phyloP scores from a whole-genome alignment of 2,797 vertebrate species.

The Odontamblyopus rebecca region DNA sequence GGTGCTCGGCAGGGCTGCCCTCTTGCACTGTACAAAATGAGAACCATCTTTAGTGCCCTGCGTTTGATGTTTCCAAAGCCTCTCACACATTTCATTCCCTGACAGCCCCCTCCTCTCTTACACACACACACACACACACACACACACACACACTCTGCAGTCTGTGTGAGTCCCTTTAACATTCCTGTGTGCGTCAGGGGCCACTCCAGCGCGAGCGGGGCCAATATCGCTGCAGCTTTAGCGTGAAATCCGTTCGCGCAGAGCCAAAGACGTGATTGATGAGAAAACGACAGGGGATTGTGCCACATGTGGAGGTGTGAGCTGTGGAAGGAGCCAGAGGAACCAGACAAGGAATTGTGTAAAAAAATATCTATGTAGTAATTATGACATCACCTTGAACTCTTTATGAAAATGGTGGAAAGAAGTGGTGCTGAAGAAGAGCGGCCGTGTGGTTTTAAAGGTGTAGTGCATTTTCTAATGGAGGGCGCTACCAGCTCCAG shows the following conservation, averaged over 20 bases:
- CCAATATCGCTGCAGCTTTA: constrained; percentile 47
- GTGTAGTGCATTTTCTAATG: too few relatives aligned
- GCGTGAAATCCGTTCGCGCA: constrained; percentile 49
- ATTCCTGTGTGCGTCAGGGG: constrained; percentile 16
- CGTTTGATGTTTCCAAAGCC: constrained; percentile 8
- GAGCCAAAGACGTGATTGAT: constrained; percentile 62
- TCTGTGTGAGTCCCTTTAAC: background rate
- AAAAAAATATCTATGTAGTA: background rate
- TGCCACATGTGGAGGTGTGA: constrained; percentile 12
- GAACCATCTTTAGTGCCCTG: background rate
- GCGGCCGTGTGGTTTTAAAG: too few relatives aligned
- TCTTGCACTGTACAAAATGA: background rate
- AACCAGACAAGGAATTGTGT: background rate
- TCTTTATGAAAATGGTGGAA: background rate
- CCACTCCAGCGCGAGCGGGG: background rate
- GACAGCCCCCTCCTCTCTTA: background rate
- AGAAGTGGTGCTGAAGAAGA: background rate
- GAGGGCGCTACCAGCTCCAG: too few relatives aligned
- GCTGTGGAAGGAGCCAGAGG: background rate
- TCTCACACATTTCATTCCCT: background rate
- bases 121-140: too few relatives aligned
- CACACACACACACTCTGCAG: background rate
- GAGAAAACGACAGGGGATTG: constrained; percentile 46
- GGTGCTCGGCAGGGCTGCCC: background rate
- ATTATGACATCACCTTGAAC: background rate